Evolutionary conservation across 2,888 invertebrate species (phyloP), one percentile per base, ranked within the genome.

Genomic region (Hoplodrina blanda): DNA sequence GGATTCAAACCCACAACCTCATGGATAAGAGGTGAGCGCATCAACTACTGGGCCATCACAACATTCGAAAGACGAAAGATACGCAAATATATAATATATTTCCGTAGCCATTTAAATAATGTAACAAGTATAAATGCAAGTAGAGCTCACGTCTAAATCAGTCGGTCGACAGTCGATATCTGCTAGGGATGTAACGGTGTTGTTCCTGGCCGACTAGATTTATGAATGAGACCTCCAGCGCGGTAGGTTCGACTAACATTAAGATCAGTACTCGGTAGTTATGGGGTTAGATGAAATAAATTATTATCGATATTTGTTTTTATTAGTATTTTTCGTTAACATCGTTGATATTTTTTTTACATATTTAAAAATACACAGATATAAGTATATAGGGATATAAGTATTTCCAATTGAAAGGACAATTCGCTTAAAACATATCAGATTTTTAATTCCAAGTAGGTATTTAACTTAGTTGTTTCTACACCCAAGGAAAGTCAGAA

Each of bases 181-280:
- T 88, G 87, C 88, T 87, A 85, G 89, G 88, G 91, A 89, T 90
- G 91, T 93, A 93, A 92, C 92, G 91, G 93, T 92, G 90, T 88
- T 90, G 90, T 89, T 87, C 83, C 72, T 71, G 77, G 86, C 85
- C 83, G 82, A 85, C 80, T 84, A 89, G 89, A 91, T 93, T 94
- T 94, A 94, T 94, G 94, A 94, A 94, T 93, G 91, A 90, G 89
- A 84, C 85, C 86, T 84, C 78, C 87, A 87, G 85, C 87, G 92
- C 91, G 90, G 93, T 91, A 90, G 90, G 92, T 91, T 87, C 87
- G 81, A 83, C 77, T 80, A 81, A 83, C 87, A 85, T 85, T 88
- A 71, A 79, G 82, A 88, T 85, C 82, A 79, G 73, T 17, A 46
- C 44, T 44, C 44, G 44, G 44, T 89, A 88, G 89, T 82, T 88